Evolutionary conservation across 2,113 vertebrate genomes (phyloP).

Genomic region (Catagonus wagneri): DNA sequence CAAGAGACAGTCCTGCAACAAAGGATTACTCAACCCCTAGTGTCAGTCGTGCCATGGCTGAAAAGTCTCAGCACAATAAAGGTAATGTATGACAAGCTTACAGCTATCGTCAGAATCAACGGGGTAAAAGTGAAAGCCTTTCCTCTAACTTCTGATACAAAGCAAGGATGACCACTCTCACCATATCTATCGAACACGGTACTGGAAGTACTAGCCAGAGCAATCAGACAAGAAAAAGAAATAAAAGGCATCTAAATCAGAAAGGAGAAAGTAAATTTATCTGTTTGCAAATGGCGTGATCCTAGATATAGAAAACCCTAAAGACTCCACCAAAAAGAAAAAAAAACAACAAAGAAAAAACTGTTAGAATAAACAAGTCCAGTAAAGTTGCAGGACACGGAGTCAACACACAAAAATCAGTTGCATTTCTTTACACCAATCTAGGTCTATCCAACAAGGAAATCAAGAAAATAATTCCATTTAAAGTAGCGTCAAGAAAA

Average conservation of each 20-base stretch:
- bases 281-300: neutral
- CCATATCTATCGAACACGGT: neutral
- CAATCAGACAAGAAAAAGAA: neutral
- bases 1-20: neutral
- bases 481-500: neutral
- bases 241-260: neutral
- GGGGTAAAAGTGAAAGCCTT: neutral
- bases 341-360: neutral
- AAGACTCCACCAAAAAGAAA: neutral
- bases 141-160: neutral
- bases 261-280: neutral
- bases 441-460: neutral
- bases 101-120: neutral
- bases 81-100: neutral
- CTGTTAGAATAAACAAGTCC: neutral
- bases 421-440: neutral
- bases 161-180: neutral
- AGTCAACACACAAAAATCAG: neutral
- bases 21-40: neutral
- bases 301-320: neutral
- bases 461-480: neutral
- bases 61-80: neutral
- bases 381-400: neutral
- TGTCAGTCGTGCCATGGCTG: rapidly evolving
- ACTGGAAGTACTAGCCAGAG: neutral